Conservation (phyloP, 2,888 invertebrate genomes). For the Lagria hirta region DNA sequence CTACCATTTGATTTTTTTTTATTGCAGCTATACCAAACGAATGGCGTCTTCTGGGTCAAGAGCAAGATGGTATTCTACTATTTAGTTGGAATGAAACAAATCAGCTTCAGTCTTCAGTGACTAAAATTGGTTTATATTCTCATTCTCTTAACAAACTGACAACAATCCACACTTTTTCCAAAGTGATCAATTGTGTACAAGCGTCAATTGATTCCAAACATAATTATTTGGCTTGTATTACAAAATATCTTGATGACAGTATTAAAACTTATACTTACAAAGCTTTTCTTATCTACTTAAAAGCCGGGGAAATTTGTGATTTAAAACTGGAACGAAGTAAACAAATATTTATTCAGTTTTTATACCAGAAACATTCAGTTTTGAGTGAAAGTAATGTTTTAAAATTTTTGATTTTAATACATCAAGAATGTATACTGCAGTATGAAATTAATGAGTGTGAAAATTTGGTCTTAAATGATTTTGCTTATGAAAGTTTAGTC, state of each 20-base stretch:
- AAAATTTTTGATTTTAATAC: conserved; percentile 72
- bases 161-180: conserved; percentile 64
- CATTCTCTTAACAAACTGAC: conserved; percentile 62
- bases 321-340: conserved; percentile 63
- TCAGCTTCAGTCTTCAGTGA: conserved; percentile 30
- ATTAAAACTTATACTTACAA: conserved; percentile 56
- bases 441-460: conserved; percentile 44
- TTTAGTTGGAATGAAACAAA: conserved; percentile 63
- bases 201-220: conserved; percentile 73
- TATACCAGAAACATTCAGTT: conserved; percentile 61
- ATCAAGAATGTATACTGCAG: conserved; percentile 69
- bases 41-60: conserved; percentile 81
- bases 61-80: conserved; percentile 73
- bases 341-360: conserved; percentile 79
- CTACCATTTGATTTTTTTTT: conserved; percentile 1
- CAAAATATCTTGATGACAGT: conserved; percentile 56
- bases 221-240: conserved; percentile 68
- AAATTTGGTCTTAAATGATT: conserved; percentile 25
- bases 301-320: conserved; percentile 45
- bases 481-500: conserved; percentile 56
- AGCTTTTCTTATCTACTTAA: conserved; percentile 61
- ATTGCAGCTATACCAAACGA: conserved; percentile 66
- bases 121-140: conserved; percentile 64
- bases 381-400: conserved; percentile 56
- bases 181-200: conserved; percentile 71